Base-by-base conservation (phyloP, 64 coral and sea anemone species). In the Cladopsammia gracilis region DNA sequence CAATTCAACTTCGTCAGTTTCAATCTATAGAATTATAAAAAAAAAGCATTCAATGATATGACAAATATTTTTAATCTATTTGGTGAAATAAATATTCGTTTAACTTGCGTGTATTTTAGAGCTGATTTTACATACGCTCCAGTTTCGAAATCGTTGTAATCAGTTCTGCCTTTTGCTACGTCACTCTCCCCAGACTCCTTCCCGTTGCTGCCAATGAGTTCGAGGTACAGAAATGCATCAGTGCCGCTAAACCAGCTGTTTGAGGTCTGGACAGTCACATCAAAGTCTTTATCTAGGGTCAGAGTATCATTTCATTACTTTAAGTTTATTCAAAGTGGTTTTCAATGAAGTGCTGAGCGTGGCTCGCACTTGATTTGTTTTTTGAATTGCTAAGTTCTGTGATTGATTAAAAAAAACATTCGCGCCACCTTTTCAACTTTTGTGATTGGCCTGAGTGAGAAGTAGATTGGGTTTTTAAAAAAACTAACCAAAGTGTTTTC, bases 171-270 rank as follows among this genome's bases (percentile, higher is more conserved):
- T 82, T 58, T 60, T 4, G 52, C 78, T 7, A 82, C 60, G 16
- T 15, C 44, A 14, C 53, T 60, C 78, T 82, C 78, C 53, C 78
- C 78, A 60, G 78, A 82, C 14, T 18, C 60, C 78, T 20, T 58
- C 5, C 22, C 54, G 15, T n/a, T 34, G 1, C 58, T 26, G 58
- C 78, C 54, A 50, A 82, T 64, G 16, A 82, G 78, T 19, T 82
- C 78, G 13, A 82, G 60, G 78, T 82, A 61, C 23, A 82, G 11
- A 10, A 60, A 61, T 7, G 54, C 18, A 20, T 82, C 20, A 13
- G 78, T 59, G 4, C 78, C 78, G 15, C 58, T 19, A 13, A 3
- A 26, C 10, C 11, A 82, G 18, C 78, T 50, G 16, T 64, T 16
- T 20, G 25, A 25, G 6, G 78, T 82, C 13, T 60, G 23, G 5